Base-by-base conservation (phyloP, 2,888 invertebrate species). In the Pseudococcus longispinus region DNA sequence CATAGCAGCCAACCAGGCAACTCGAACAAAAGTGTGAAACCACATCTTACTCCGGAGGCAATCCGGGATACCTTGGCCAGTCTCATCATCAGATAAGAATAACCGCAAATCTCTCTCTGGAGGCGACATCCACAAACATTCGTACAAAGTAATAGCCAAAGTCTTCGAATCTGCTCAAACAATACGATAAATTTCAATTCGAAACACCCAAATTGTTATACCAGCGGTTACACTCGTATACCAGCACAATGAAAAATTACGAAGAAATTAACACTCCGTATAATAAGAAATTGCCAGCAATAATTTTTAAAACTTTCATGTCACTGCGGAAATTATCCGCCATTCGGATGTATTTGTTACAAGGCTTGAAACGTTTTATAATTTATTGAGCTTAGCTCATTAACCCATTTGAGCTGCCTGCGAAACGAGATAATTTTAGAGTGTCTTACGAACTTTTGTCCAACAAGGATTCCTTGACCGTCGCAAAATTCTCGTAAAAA, bases 61-160 rank as follows among this genome's bases (percentile, higher is more conserved):
- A 70, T 29, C 70, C 70, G 29, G 60, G 60, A 23, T 60, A 60
- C 23, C 4, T 29, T 29, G 29, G 29, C 70, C 29, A 70, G 29
- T 29, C 70, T 70, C 60, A 60, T 70, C 70, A 70, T 70, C 70
- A 70, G 70, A 70, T 70, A 60, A 60, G 60, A 60, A 60, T 60
- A 70, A 70, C 70, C 26, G 29, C 70, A 70, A 32, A 70, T 70
- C 29, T 29, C 29, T 32, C 70, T 70, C 70, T 18, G 29, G 29
- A 29, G 70, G 70, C 70, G 70, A 29, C 18, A 32, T 70, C 26
- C 4, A 15, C 9, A 23, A 2, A 26, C 26, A 26, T 65, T 65
- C 18, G 29, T 9, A 26, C 70, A 70, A 29, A 70, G 18, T 70
- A 70, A 70, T 70, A 26, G 29, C 70, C 29, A 5, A 9, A 37